These are phyloP conservation scores for Aricia agestis DNA, from an alignment of 1,140 invertebrate species.

Conservation along the genomic window DNA sequence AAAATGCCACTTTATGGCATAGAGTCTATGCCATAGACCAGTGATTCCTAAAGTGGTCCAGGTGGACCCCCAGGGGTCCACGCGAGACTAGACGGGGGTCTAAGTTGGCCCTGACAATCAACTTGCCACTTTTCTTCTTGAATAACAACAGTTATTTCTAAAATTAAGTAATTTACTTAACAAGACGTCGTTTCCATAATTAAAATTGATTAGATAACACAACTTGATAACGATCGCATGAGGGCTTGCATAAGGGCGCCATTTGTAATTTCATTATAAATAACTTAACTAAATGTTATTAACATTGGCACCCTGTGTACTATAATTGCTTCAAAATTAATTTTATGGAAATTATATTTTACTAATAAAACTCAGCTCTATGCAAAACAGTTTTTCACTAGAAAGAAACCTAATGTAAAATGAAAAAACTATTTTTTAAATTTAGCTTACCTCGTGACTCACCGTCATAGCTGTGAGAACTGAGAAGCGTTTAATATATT, in stretches of 20 bases:
- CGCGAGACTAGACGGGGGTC: too few relatives aligned
- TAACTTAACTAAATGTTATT: not conserved
- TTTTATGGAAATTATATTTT: too few relatives aligned
- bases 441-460: not conserved
- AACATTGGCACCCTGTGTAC: too few relatives aligned
- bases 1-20: too few relatives aligned
- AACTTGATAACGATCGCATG: constrained; percentile 10
- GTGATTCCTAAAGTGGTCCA: too few relatives aligned
- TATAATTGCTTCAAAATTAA: too few relatives aligned
- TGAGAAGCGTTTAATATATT: constrained; percentile 4
- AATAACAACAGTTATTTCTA: not conserved
- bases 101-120: too few relatives aligned
- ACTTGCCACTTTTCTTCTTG: too few relatives aligned
- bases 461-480: not conserved
- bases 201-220: not conserved
- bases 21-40: too few relatives aligned
- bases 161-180: constrained; percentile 11
- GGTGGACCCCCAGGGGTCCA: too few relatives aligned
- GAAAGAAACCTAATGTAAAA: not conserved
- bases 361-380: too few relatives aligned
- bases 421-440: not conserved
- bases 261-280: not conserved
- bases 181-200: constrained; percentile 1
- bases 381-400: too few relatives aligned
- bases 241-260: constrained; percentile 1